These are phyloP conservation scores for Chionomys nivalis DNA, from an alignment of 2,113 vertebrate genomes.

Conservation along the genomic window DNA sequence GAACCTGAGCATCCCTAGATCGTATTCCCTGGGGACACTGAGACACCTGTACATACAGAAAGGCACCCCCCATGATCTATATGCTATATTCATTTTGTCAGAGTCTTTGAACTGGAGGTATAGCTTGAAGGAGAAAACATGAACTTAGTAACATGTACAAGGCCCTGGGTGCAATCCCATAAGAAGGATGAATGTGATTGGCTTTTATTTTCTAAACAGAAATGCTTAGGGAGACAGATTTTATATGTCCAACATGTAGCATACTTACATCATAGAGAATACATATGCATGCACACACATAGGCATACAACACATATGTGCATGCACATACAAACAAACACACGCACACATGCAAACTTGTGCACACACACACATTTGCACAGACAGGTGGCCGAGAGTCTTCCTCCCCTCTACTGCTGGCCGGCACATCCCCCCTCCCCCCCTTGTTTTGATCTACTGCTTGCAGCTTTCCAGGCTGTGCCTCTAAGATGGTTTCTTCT, in stretches of 20 bases:
- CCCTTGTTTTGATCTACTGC: background rate
- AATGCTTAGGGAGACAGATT: background rate
- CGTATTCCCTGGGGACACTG: background rate
- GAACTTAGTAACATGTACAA: background rate
- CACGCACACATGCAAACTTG: background rate
- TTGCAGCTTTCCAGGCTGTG: background rate
- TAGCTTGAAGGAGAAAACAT: background rate
- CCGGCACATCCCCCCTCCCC: background rate
- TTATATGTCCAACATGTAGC: background rate
- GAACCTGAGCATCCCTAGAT: background rate
- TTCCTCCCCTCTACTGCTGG: background rate
- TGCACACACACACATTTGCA: no score
- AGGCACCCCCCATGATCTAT: background rate
- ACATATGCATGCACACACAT: no score
- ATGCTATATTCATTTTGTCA: background rate
- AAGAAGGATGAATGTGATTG: no score
- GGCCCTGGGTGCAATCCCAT: background rate
- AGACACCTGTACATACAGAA: rapidly evolving
- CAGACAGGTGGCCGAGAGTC: background rate
- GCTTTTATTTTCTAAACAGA: background rate
- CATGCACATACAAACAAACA: no score
- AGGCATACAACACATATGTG: no score
- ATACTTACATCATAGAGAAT: background rate
- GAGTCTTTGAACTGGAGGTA: background rate
- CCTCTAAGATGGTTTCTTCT: background rate